Evolutionary conservation across 2,113 vertebrate species (phyloP), one percentile per base, ranked within the genome.

Genomic region (Podarcis muralis): DNA sequence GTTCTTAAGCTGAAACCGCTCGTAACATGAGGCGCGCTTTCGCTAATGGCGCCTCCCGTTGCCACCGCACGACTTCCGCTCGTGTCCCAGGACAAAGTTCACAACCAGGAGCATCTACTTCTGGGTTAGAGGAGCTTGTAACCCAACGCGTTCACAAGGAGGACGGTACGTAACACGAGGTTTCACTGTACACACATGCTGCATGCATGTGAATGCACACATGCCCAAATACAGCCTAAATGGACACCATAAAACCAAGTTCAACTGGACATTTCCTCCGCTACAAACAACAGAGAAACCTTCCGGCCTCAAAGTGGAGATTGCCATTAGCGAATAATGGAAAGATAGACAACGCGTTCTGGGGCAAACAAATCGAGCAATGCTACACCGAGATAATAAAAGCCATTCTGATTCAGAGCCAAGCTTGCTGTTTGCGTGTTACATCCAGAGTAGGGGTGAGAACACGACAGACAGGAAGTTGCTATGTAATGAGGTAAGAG

Each of bases 281-380:
- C 11, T 1, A 22, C 35, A 22, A 13, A 66, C 11, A 4, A 18
- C 74, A 32, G 84, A 78, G 37, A 25, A 32, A 27, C 43, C 48
- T 12, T 53, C 48, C 48, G 2, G 0, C 18, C n/a, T 68, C 62
- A 15, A 90, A 22, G 40, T 15, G 62, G 62, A 86, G 83, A 74
- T 9, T 37, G 43, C 84, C 8, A 65, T 40, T 77, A 12, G 8
- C 3, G 4, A 91, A 92, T 88, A 86, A 15, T 15, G 53, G 57
- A 27, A 32, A 82, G n/a, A 66, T 53, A 85, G 91, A 85, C 35
- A 82, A 68, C 59, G 88, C 8, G 32, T 87, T 30, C 66, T 68
- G 11, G 78, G 72, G 32, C n/a, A 87, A 85, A 91, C 57, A 88
- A 90, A 90, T 93, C 83, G 3, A 90, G 30, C 88, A 90, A 81